These are phyloP conservation scores for Papilio protenor DNA, from an alignment of 2,888 invertebrate genomes.

Conservation along the genomic window DNA sequence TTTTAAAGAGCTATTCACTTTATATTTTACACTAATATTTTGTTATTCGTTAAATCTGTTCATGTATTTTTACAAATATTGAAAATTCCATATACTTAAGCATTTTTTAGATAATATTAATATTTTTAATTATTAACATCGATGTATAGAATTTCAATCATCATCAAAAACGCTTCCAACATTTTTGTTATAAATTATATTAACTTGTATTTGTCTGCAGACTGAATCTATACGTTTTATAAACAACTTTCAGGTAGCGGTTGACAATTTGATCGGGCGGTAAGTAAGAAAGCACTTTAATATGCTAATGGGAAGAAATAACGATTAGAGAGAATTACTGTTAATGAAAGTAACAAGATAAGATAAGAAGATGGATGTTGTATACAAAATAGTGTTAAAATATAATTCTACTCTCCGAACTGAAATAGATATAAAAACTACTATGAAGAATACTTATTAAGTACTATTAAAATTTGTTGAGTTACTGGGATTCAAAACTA, in stretches of 20 bases:
- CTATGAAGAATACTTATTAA: no score
- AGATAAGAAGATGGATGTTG: neutral
- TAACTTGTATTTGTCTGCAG: neutral
- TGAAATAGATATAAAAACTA: no score
- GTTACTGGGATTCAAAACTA: no score
- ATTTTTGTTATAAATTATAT: neutral
- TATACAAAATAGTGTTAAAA: constrained; percentile 3
- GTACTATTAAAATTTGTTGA: no score
- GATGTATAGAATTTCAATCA: neutral
- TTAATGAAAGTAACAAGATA: constrained; percentile 34
- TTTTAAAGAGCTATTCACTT: neutral
- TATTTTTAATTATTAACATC: neutral
- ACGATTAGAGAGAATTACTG: constrained; percentile 25
- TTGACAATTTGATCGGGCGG: neutral
- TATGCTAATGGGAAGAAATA: constrained; percentile 28
- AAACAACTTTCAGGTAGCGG: neutral
- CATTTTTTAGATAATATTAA: neutral
- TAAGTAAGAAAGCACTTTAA: constrained; percentile 34
- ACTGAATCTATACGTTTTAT: neutral
- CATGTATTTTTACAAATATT: neutral
- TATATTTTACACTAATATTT: no score
- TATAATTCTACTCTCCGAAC: neutral
- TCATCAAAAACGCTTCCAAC: neutral
- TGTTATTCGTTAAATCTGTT: no score
- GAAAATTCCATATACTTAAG: neutral